phyloP scores from a whole-genome alignment of 1,140 invertebrate genomes.

The Caerostris extrusa region DNA sequence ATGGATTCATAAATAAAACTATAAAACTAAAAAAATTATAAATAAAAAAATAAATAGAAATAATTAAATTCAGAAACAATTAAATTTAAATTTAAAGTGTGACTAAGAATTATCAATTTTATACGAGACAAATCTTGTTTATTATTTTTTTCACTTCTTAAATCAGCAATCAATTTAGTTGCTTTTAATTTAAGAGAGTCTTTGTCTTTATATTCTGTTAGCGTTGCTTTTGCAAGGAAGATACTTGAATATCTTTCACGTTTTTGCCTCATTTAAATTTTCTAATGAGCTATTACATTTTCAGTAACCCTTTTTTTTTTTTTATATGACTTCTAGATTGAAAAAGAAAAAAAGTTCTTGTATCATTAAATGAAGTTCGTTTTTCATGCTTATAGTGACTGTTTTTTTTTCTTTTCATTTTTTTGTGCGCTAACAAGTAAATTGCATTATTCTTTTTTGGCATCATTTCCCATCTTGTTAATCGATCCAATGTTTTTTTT shows the following conservation, averaged over 20 bases:
- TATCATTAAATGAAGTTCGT: slow-evolving; percentile 35
- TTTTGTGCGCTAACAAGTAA: not conserved
- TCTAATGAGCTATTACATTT: slow-evolving; percentile 58
- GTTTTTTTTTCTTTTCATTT: not conserved
- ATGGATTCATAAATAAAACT: no score
- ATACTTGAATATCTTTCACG: not conserved
- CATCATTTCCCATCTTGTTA: not conserved
- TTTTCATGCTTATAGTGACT: not conserved
- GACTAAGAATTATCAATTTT: not conserved
- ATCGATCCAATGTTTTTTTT: not conserved
- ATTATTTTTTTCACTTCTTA: not conserved
- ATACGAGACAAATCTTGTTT: not conserved
- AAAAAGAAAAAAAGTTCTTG: not conserved
- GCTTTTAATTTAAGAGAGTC: not conserved
- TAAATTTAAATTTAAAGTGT: not conserved
- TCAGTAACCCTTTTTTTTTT: not conserved
- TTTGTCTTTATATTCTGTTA: slow-evolving; percentile 20
- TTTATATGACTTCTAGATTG: slow-evolving; percentile 43
- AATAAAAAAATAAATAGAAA: not conserved
- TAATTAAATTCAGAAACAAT: not conserved
- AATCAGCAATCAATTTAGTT: not conserved
- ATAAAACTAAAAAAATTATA: no score
- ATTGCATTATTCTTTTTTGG: slow-evolving; percentile 45
- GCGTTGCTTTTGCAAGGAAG: not conserved
- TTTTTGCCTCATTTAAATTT: slow-evolving; percentile 45